Evolutionary conservation across 2,888 invertebrate genomes (phyloP).

Genomic region (Anoplius nigerrimus): DNA sequence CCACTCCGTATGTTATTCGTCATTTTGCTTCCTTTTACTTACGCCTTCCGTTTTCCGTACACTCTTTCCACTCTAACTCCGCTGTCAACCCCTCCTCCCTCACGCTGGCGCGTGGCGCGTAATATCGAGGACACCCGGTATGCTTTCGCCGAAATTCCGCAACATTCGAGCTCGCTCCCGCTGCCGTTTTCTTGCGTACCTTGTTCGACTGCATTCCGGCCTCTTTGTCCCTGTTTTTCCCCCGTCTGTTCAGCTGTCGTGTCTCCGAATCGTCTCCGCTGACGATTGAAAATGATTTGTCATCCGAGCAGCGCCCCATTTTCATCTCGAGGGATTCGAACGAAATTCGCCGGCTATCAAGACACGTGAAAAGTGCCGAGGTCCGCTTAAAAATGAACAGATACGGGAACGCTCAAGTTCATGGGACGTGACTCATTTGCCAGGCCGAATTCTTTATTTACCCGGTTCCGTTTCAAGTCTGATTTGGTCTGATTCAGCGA

Average conservation of each 20-base stretch:
- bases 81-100: background rate
- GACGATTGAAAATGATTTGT: conserved; percentile 36
- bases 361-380: too few relatives aligned
- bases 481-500: too few relatives aligned
- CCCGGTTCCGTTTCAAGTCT: too few relatives aligned
- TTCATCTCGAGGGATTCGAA: too few relatives aligned
- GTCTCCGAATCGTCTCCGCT: conserved; percentile 13
- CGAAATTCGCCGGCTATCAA: too few relatives aligned
- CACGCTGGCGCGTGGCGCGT: conserved; percentile 10
- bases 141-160: conserved; percentile 49
- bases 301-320: background rate
- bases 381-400: too few relatives aligned
- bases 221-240: conserved; percentile 50
- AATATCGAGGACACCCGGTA: conserved; percentile 50
- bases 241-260: conserved; percentile 31
- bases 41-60: too few relatives aligned
- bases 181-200: conserved; percentile 48
- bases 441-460: too few relatives aligned
- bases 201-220: conserved; percentile 55
- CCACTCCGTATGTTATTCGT: too few relatives aligned
- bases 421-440: too few relatives aligned
- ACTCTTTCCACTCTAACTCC: background rate
- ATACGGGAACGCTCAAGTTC: too few relatives aligned
- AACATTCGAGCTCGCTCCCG: conserved; percentile 27
- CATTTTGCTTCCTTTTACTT: too few relatives aligned